Conservation (phyloP, 2,888 invertebrate species). For the Zygaena filipendulae region DNA sequence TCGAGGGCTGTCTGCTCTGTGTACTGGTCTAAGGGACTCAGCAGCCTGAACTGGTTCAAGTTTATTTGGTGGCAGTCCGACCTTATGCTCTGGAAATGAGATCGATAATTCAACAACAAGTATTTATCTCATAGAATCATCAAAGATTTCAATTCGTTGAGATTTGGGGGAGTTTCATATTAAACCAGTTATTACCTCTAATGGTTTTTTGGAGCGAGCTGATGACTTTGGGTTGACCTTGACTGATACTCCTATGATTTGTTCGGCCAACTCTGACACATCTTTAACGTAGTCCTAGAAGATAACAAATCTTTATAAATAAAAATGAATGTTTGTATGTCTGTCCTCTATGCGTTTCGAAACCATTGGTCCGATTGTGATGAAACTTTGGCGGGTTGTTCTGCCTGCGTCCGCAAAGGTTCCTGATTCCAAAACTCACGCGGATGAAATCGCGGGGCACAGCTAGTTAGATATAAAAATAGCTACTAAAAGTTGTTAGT, state of each 20-base stretch:
- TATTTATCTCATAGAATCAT: neutral
- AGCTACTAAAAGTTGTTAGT: too few relatives aligned
- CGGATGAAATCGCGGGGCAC: too few relatives aligned
- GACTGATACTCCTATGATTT: slow-evolving; percentile 22
- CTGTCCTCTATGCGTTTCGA: too few relatives aligned
- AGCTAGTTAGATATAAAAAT: too few relatives aligned
- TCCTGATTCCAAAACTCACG: too few relatives aligned
- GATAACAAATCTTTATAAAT: too few relatives aligned
- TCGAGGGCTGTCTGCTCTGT: slow-evolving; percentile 22
- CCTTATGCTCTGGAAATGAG: slow-evolving; percentile 24
- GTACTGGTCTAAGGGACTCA: slow-evolving; percentile 17
- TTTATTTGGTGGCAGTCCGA: slow-evolving; percentile 26
- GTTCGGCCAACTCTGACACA: slow-evolving; percentile 27
- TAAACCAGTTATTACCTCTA: slow-evolving; percentile 22
- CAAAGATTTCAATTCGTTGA: neutral
- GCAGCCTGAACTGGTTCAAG: slow-evolving; percentile 22
- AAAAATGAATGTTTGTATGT: too few relatives aligned
- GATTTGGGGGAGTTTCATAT: neutral
- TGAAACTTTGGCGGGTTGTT: too few relatives aligned
- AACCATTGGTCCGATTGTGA: too few relatives aligned
- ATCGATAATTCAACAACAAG: too few relatives aligned
- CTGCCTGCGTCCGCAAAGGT: too few relatives aligned
- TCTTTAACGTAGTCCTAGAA: slow-evolving; percentile 42
- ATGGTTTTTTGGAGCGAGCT: slow-evolving; percentile 20
- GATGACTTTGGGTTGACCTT: slow-evolving; percentile 16